Conservation (phyloP, 2,797 vertebrate species). For the Eurystomus glaucurus region DNA sequence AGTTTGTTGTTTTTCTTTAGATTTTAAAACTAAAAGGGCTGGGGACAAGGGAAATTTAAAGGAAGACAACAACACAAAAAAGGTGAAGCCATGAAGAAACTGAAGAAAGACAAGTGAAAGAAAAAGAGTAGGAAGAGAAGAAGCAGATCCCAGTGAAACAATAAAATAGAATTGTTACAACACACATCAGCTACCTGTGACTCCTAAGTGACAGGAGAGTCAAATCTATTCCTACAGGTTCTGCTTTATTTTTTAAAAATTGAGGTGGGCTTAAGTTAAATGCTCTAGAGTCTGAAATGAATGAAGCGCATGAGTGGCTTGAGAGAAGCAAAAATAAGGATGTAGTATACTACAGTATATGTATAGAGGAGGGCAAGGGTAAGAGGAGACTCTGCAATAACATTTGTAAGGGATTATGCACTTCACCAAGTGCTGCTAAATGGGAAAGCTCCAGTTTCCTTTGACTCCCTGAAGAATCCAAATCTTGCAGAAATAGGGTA, state of each 20-base stretch:
- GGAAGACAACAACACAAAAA: neutral
- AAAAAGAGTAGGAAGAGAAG: neutral
- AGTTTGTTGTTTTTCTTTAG: neutral
- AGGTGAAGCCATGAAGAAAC: neutral
- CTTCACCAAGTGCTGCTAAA: neutral
- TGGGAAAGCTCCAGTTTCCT: neutral
- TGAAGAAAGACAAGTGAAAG: neutral
- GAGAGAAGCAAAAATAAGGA: neutral
- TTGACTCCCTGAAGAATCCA: neutral
- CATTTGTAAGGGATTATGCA: neutral
- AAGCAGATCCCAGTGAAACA: neutral
- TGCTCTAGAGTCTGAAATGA: neutral
- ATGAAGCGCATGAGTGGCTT: neutral
- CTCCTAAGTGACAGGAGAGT: neutral
- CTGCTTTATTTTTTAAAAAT: neutral
- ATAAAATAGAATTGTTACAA: neutral
- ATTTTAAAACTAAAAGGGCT: neutral
- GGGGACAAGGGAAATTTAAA: neutral
- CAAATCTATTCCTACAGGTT: neutral
- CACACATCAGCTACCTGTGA: neutral
- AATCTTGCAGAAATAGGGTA: neutral
- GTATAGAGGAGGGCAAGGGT: neutral
- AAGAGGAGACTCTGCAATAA: neutral
- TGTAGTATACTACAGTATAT: neutral
- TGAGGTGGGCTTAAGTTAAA: neutral